Evolutionary conservation across 2,797 vertebrate species (phyloP).

Genomic region (Oreochromis mossambicus): DNA sequence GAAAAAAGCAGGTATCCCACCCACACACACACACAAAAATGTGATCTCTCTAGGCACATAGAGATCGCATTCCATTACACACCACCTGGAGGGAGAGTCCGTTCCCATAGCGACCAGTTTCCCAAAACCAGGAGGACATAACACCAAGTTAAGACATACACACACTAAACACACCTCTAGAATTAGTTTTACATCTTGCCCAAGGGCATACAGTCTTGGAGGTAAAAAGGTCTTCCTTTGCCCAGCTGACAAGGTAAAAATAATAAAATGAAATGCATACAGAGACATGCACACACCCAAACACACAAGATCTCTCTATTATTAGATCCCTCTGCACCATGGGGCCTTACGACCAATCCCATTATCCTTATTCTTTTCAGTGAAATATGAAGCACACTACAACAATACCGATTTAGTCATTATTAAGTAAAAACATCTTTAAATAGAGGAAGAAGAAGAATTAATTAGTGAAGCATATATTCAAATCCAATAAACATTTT

Average conservation of each 20-base stretch:
- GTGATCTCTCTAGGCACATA: slow-evolving; percentile 32
- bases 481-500: neutral
- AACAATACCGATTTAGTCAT: neutral
- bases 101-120: slow-evolving; percentile 60
- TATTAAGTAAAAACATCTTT: neutral
- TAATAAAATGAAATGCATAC: neutral
- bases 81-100: slow-evolving; percentile 65
- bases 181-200: slow-evolving; percentile 9
- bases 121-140: slow-evolving; percentile 47
- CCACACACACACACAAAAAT: neutral
- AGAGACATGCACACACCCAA: neutral
- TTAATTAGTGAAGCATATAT: neutral
- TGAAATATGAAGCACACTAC: neutral
- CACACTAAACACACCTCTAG: slow-evolving; percentile 12
- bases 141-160: slow-evolving; percentile 22
- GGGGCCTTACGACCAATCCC: neutral
- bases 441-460: neutral
- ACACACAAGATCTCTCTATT: neutral
- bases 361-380: neutral
- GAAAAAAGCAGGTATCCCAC: slow-evolving; percentile 38
- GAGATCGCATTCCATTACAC: slow-evolving; percentile 62
- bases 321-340: neutral
- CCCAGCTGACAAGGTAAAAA: neutral
- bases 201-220: neutral
- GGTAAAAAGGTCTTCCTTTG: neutral